phyloP scores from a whole-genome alignment of 92 coral and sea anemone species.

The Parazoanthus darwini region DNA sequence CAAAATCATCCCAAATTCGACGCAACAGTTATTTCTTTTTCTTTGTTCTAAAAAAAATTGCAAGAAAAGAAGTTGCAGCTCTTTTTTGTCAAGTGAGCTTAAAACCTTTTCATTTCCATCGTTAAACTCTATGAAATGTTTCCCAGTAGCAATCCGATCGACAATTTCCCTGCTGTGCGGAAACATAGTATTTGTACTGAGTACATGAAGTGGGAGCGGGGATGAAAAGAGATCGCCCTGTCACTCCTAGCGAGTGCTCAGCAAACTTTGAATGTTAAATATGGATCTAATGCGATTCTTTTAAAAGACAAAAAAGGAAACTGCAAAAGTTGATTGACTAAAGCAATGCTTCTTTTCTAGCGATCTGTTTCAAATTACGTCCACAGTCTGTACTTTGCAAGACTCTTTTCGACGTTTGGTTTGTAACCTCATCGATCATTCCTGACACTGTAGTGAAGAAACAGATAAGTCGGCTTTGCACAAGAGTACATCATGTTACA shows the following conservation, averaged over 20 bases:
- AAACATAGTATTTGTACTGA: slow-evolving; percentile 1
- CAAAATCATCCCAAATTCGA: neutral
- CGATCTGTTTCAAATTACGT: slow-evolving; percentile 30
- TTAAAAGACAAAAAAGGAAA: neutral
- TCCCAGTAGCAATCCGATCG: slow-evolving; percentile 1
- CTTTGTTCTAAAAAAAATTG: neutral
- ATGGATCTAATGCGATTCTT: neutral
- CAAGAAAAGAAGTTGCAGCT: neutral
- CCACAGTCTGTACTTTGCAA: slow-evolving; percentile 34
- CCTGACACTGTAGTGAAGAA: slow-evolving; percentile 24
- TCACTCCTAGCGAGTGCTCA: neutral
- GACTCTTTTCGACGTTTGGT: slow-evolving; percentile 54
- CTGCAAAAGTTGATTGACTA: neutral
- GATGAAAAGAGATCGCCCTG: neutral
- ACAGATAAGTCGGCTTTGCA: slow-evolving; percentile 32
- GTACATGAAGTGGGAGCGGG: neutral
- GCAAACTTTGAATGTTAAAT: neutral
- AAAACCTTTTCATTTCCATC: neutral
- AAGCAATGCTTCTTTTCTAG: neutral
- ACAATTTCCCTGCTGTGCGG: neutral
- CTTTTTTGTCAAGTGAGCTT: neutral
- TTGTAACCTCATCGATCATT: slow-evolving; percentile 71
- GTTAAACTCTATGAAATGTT: neutral
- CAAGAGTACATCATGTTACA: slow-evolving; percentile 29
- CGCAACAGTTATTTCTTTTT: neutral